Evolutionary conservation across 2,113 vertebrate species (phyloP).

Genomic region (Oreotrochilus melanogaster): DNA sequence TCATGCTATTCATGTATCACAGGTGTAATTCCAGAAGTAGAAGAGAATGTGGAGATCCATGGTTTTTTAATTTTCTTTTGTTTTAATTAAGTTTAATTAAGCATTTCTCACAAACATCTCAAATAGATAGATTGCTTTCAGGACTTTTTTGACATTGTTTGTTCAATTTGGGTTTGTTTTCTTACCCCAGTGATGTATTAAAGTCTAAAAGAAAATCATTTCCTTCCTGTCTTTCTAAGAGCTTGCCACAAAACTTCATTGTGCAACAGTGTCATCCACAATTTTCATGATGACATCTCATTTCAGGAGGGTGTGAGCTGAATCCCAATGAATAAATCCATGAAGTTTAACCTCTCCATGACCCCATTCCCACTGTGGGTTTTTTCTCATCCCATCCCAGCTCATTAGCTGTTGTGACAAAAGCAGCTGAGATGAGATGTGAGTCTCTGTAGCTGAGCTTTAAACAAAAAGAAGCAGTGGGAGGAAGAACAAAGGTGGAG

Average conservation of each 20-base stretch:
- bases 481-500: constrained; percentile 16
- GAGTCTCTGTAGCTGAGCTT: constrained; percentile 15
- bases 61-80: not conserved
- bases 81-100: not conserved
- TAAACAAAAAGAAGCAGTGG: constrained; percentile 46
- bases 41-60: not conserved
- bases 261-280: constrained; percentile 55
- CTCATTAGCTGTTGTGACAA: constrained; percentile 64
- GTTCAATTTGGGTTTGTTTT: constrained; percentile 1
- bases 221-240: not conserved
- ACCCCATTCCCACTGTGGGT: constrained; percentile 49
- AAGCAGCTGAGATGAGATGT: constrained; percentile 26
- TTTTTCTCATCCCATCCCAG: constrained; percentile 21
- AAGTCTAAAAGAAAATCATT: not conserved
- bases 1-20: not conserved
- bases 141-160: not conserved
- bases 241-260: not conserved
- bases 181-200: not conserved
- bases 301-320: constrained; percentile 41
- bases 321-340: constrained; percentile 72
- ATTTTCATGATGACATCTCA: constrained; percentile 74
- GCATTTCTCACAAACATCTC: not conserved
- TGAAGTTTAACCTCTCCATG: constrained; percentile 67
- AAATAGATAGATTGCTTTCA: not conserved
- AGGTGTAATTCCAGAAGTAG: not conserved